phyloP scores from a whole-genome alignment of 2,888 invertebrate species.

The Cosmia pyralina region DNA sequence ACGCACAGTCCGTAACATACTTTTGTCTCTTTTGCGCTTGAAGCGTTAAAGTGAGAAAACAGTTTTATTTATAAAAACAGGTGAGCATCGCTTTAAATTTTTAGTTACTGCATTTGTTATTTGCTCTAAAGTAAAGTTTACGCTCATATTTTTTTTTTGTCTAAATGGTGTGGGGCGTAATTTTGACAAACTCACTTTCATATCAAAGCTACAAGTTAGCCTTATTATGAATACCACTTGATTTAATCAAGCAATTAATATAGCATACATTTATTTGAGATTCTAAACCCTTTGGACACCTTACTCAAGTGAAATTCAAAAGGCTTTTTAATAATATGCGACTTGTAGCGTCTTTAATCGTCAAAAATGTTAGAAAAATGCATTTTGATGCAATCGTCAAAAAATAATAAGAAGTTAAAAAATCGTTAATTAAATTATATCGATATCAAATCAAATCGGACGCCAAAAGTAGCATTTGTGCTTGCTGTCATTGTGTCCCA shows the following conservation, averaged over 20 bases:
- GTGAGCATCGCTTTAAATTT: neutral
- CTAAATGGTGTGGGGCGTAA: constrained; percentile 16
- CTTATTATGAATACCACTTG: constrained; percentile 53
- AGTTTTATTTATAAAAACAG: neutral
- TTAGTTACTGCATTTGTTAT: neutral
- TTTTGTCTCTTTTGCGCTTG: neutral
- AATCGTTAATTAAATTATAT: constrained; percentile 11
- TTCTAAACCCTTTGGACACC: constrained; percentile 45
- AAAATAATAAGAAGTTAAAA: constrained; percentile 14
- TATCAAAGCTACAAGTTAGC: constrained; percentile 17
- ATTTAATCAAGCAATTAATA: constrained; percentile 58
- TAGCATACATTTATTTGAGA: constrained; percentile 49
- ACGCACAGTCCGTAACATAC: constrained; percentile 5
- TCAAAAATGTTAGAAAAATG: constrained; percentile 14
- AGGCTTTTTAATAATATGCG: constrained; percentile 42
- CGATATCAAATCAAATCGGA: constrained; percentile 18
- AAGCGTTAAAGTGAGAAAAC: neutral
- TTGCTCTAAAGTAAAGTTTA: neutral
- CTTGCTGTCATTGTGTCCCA: constrained; percentile 48
- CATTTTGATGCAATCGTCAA: constrained; percentile 19
- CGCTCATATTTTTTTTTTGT: neutral
- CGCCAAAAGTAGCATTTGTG: constrained; percentile 65
- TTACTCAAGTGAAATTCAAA: constrained; percentile 67
- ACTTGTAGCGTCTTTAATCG: constrained; percentile 45
- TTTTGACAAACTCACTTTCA: constrained; percentile 49